A percentile compares a stretch with the other conserved stretches of the same genome.
phyloP scores from a whole-genome alignment of 2,113 vertebrate genomes.

The Xenopus tropicalis region UCB_Xtro_10.0 CM004443.2:47761001-47761500 shows the following conservation, averaged over 20 bases:
- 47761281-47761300: neutral
- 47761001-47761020: no score
- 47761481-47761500: constrained; percentile 46
- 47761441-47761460: neutral
- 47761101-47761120: no score
- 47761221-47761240: constrained; percentile 6
- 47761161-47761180: no score
- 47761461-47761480: constrained; percentile 12
- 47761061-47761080: no score
- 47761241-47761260: constrained; percentile 36
- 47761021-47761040: no score
- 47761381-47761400: constrained; percentile 22
- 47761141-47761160: no score
- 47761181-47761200: no score
- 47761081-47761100: no score
- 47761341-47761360: constrained; percentile 14
- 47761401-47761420: constrained; percentile 14
- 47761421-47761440: constrained; percentile 3
- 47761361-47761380: constrained; percentile 2
- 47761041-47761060: no score
- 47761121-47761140: no score
- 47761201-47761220: no score
- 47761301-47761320: constrained; percentile 6
- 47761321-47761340: constrained; percentile 18
- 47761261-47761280: constrained; percentile 19